Evolutionary conservation across 2,888 invertebrate species (phyloP).

Genomic region (Nemoura dubitans): DNA sequence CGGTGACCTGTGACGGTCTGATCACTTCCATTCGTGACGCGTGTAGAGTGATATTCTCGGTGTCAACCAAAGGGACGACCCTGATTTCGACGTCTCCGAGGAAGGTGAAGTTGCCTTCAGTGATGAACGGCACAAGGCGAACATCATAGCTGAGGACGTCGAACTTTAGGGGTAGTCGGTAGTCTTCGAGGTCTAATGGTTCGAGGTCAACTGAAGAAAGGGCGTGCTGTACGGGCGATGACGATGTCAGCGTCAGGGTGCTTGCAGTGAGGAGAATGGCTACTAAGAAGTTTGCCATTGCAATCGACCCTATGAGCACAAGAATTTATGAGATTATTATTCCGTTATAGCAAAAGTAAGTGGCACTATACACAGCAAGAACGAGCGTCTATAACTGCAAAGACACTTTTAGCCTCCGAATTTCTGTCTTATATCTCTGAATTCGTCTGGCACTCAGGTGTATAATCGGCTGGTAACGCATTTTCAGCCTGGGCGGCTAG

Average conservation of each 20-base stretch:
- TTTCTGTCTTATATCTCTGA: too few relatives aligned
- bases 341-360: too few relatives aligned
- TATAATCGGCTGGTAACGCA: too few relatives aligned
- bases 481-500: too few relatives aligned
- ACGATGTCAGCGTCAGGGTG: slow-evolving; percentile 2
- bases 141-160: slow-evolving; percentile 4
- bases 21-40: neutral
- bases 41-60: neutral
- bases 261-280: neutral
- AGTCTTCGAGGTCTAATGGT: neutral
- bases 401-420: too few relatives aligned
- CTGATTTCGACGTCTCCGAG: slow-evolving; percentile 20
- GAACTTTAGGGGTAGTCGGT: neutral
- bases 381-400: too few relatives aligned
- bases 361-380: too few relatives aligned
- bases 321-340: too few relatives aligned
- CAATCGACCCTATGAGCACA: neutral
- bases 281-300: neutral
- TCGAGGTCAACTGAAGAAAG: neutral
- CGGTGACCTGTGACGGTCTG: neutral
- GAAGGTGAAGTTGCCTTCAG: slow-evolving; percentile 32
- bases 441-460: too few relatives aligned
- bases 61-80: neutral
- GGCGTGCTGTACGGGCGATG: neutral
- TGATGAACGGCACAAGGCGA: slow-evolving; percentile 18